These are phyloP conservation scores for Bovichtus variegatus DNA, from an alignment of 2,797 vertebrate genomes.

Conservation along the genomic window DNA sequence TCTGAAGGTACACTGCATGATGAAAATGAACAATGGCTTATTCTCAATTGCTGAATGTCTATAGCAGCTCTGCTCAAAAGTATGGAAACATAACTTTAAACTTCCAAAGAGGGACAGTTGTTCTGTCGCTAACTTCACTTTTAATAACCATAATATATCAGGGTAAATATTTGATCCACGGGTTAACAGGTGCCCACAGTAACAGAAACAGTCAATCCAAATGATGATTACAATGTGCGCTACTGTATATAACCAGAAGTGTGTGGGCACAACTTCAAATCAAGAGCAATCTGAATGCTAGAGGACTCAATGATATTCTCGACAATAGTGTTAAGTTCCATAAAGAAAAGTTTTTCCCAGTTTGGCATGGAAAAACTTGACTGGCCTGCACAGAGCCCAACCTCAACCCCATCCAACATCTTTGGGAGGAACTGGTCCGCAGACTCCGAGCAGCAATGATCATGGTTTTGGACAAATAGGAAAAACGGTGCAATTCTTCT, in stretches of 20 bases:
- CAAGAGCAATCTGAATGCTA: neutral
- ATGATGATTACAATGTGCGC: neutral
- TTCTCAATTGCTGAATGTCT: neutral
- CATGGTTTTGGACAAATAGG: neutral
- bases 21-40: neutral
- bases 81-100: neutral
- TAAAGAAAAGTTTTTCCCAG: neutral
- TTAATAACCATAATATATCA: neutral
- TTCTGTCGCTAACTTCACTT: neutral
- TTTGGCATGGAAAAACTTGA: neutral
- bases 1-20: neutral
- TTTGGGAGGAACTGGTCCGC: neutral
- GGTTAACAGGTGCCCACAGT: neutral
- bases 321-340: neutral
- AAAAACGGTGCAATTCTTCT: neutral
- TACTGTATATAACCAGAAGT: neutral
- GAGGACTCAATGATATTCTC: neutral
- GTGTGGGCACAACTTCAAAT: neutral
- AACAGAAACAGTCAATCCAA: neutral
- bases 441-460: neutral
- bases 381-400: neutral
- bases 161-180: neutral
- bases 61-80: neutral
- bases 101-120: neutral
- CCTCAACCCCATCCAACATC: neutral